Evolutionary conservation across 2,888 invertebrate genomes (phyloP).

Genomic region (Hoplodrina ambigua): DNA sequence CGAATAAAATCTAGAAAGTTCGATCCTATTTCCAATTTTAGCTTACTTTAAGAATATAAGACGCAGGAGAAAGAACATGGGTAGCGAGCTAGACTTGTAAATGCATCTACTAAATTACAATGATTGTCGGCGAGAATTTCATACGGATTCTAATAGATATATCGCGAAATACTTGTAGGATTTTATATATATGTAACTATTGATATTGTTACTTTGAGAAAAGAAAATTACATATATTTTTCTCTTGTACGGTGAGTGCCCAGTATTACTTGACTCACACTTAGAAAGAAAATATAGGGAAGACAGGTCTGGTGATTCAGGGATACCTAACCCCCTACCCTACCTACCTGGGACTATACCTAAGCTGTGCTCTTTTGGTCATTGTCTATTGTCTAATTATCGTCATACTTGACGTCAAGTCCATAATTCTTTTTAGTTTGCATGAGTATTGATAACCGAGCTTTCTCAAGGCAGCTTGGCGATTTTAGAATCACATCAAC

Average conservation of each 20-base stretch:
- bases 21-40: constrained; percentile 54
- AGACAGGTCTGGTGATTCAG: no score
- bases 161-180: constrained; percentile 19
- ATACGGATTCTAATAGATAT: constrained; percentile 32
- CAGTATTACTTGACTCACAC: no score
- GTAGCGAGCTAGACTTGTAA: constrained; percentile 35
- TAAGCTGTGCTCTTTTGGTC: background rate
- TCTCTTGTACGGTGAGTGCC: background rate
- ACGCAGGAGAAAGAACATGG: constrained; percentile 40
- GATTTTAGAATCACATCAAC: no score
- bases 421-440: no score
- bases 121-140: constrained; percentile 53
- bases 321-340: no score
- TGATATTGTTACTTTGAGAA: constrained; percentile 20
- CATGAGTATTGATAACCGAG: no score
- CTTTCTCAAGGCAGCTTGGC: no score
- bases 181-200: constrained; percentile 11
- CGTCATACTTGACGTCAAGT: no score
- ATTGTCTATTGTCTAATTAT: background rate
- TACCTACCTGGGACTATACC: no score
- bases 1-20: constrained; percentile 45
- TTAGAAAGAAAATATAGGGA: no score
- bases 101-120: constrained; percentile 66
- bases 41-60: constrained; percentile 55
- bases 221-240: constrained; percentile 31